Percentiles rank a stretch among this genome's conserved stretches.
These are phyloP conservation scores for Drosophila testacea DNA, from an alignment of 2,888 invertebrate genomes.

Conservation along the genomic window DNA sequence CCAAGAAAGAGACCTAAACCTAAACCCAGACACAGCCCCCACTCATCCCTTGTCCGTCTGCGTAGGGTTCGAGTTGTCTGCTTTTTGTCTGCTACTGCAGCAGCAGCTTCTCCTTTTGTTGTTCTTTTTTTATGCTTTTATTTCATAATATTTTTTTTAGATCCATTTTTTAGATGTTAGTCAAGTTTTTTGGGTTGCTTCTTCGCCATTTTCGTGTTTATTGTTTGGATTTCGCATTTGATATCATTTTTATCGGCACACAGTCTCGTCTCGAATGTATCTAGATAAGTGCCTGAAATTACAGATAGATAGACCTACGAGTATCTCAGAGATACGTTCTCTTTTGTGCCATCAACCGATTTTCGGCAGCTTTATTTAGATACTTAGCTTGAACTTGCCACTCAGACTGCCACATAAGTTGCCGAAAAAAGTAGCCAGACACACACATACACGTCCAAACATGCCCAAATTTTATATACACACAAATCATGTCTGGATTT, in stretches of 20 bases:
- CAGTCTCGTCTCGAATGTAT: constrained; percentile 7
- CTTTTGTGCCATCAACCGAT: background rate
- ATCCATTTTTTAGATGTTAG: constrained; percentile 63
- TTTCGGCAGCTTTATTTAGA: constrained; percentile 18
- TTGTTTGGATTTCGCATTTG: constrained; percentile 75
- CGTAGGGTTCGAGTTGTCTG: constrained; percentile 52
- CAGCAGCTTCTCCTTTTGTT: constrained; percentile 19
- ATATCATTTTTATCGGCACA: constrained; percentile 64
- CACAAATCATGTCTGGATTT: constrained; percentile 70
- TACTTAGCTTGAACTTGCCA: constrained; percentile 30
- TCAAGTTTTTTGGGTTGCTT: constrained; percentile 56
- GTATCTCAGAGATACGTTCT: background rate
- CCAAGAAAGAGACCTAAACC: constrained; percentile 10
- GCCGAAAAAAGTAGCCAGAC: constrained; percentile 40
- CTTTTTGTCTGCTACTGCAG: constrained; percentile 60
- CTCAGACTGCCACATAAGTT: constrained; percentile 49
- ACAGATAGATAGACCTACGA: constrained; percentile 10
- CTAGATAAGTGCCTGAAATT: constrained; percentile 19
- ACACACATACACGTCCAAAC: constrained; percentile 22
- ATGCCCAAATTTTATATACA: constrained; percentile 14
- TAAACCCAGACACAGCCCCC: constrained; percentile 28
- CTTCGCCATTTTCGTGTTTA: constrained; percentile 46
- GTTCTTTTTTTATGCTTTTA: constrained; percentile 10
- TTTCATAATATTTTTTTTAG: constrained; percentile 19
- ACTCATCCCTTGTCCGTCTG: background rate